Percentiles rank a stretch among this genome's conserved stretches.
These are phyloP conservation scores for Lepidothrix coronata DNA, from an alignment of 2,113 vertebrate genomes.

Conservation along the genomic window DNA sequence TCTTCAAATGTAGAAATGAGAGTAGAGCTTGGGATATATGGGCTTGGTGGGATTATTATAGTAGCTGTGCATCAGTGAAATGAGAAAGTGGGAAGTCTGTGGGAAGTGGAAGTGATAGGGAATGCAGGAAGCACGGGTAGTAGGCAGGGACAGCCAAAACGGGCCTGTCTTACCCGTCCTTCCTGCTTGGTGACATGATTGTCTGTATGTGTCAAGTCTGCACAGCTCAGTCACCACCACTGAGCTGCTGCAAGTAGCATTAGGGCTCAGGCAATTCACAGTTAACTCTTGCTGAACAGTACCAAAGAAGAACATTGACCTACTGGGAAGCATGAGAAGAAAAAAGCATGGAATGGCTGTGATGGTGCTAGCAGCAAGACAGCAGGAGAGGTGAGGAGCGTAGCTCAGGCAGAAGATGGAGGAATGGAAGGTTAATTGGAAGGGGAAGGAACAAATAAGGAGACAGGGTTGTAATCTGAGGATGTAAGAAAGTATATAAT, in stretches of 20 bases:
- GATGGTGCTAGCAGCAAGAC: background rate
- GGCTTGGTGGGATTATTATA: background rate
- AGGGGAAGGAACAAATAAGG: background rate
- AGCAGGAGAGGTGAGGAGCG: background rate
- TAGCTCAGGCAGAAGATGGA: background rate
- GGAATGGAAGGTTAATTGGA: background rate
- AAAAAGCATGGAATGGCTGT: background rate
- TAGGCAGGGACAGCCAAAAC: background rate
- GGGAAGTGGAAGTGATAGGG: background rate
- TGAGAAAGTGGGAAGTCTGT: background rate
- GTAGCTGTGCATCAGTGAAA: background rate
- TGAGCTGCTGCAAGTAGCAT: background rate
- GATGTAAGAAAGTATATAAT: background rate
- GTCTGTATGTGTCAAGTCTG: background rate
- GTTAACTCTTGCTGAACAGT: background rate
- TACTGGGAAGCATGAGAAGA: background rate
- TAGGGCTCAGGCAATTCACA: background rate
- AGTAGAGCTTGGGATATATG: background rate
- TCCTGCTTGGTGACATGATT: background rate
- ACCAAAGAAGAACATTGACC: background rate
- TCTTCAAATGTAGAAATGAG: background rate
- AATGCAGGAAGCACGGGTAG: background rate
- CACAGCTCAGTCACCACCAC: background rate
- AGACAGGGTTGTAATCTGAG: background rate
- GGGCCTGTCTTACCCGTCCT: background rate